Evolutionary conservation across 92 coral and sea anemone genomes (phyloP).

Genomic region (Metridium senile): DNA sequence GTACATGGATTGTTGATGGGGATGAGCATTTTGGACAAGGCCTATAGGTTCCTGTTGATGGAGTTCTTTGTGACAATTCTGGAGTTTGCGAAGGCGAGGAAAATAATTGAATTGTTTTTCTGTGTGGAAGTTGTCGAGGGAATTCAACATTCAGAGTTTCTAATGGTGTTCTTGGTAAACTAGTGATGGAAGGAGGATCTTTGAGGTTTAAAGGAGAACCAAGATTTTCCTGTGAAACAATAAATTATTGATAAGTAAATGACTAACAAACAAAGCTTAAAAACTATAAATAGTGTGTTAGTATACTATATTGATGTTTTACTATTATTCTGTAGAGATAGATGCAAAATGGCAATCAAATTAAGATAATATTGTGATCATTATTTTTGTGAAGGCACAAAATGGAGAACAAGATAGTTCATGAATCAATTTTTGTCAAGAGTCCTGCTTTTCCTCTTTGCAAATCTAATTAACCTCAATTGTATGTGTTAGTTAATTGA

Average conservation of each 20-base stretch:
- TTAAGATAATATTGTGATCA: too few relatives aligned
- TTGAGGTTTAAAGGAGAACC: constrained; percentile 21
- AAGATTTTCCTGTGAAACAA: constrained; percentile 39
- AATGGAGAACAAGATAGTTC: too few relatives aligned
- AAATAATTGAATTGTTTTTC: neutral
- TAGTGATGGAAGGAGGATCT: neutral
- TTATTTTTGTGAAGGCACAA: too few relatives aligned
- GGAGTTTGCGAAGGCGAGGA: neutral
- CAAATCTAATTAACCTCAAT: too few relatives aligned
- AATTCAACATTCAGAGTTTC: constrained; percentile 9
- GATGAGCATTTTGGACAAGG: constrained; percentile 76
- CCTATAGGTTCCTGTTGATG: constrained; percentile 26
- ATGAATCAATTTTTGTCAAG: too few relatives aligned
- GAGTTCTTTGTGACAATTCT: constrained; percentile 10
- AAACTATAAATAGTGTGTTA: neutral
- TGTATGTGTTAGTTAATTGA: too few relatives aligned
- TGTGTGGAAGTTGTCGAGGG: neutral
- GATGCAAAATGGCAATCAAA: too few relatives aligned
- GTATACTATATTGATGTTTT: too few relatives aligned
- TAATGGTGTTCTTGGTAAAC: constrained; percentile 35
- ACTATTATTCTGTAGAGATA: too few relatives aligned
- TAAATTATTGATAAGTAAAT: neutral
- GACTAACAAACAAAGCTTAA: neutral
- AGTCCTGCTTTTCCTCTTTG: too few relatives aligned
- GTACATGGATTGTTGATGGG: constrained; percentile 38